Evolutionary conservation across 2,888 invertebrate genomes (phyloP), one percentile per base, ranked within the genome.

Genomic region (Altica lythri): DNA sequence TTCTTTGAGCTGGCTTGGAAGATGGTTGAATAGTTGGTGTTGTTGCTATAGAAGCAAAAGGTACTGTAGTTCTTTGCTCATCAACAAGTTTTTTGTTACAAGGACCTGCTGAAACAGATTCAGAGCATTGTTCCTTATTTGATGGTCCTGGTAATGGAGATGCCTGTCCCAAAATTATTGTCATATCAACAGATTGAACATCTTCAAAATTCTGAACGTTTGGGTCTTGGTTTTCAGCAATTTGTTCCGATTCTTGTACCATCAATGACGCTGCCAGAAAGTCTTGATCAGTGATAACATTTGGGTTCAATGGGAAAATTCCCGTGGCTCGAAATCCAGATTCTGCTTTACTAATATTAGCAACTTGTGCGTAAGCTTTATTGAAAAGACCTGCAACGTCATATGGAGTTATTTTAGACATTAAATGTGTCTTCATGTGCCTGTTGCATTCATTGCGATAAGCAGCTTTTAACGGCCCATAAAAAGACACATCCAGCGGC

Each of bases 21-120:
- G 55, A 60, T 58, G 57, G 55, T 59, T 55, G 60, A 59, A 61
- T 60, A 61, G 62, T 63, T 47, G 65, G 59, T 60, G 59, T 57
- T 42, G 50, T 58, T 62, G 62, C 62, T 62, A 63, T 63, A 59
- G 58, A 56, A 62, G 64, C 62, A 63, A 62, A 64, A 42, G 60
- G 60, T 57, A 60, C 48, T 32, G 57, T 35, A 61, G 58, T 58
- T 61, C 52, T 61, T 60, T 56, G 56, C n/a, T 53, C 60, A 59
- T 61, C 51, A 53, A 53, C 30, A 53, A 38, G 60, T 57, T 60
- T 49, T 50, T 64, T 55, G 53, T 63, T 61, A 60, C 46, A 60
- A 57, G 59, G 25, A 45, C 13, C 45, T 29, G 45, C 54, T 45
- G 46, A 59, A 54, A 52, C 48, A 59, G 50, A 61, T 59, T 61